phyloP scores from a whole-genome alignment of 2,888 invertebrate genomes.

The Helicoverpa assulta region DNA sequence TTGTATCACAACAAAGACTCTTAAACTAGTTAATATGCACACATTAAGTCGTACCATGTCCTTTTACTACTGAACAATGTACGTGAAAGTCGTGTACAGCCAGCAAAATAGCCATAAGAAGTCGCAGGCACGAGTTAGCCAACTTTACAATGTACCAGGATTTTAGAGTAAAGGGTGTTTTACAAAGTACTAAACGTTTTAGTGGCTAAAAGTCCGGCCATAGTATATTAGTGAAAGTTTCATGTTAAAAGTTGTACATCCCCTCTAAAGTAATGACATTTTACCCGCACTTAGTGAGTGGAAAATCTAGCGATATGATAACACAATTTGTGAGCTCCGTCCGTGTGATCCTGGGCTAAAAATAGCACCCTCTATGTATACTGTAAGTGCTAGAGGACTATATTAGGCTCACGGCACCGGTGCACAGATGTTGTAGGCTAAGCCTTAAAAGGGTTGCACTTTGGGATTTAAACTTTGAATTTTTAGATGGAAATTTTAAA shows the following conservation, averaged over 20 bases:
- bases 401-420: conserved; percentile 31
- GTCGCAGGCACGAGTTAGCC: conserved; percentile 20
- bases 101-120: conserved; percentile 35
- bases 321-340: conserved; percentile 43
- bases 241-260: conserved; percentile 59
- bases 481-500: conserved; percentile 13
- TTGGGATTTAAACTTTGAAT: conserved; percentile 21
- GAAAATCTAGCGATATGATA: conserved; percentile 50
- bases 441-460: conserved; percentile 47
- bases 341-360: conserved; percentile 35
- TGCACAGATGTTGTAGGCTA: conserved; percentile 37
- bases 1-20: neutral
- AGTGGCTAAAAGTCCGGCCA: conserved; percentile 53
- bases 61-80: conserved; percentile 10
- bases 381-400: conserved; percentile 32
- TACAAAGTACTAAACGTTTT: conserved; percentile 59
- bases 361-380: conserved; percentile 34
- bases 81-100: conserved; percentile 17
- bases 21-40: neutral
- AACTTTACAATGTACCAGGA: conserved; percentile 46
- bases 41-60: neutral
- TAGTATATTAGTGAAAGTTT: conserved; percentile 57
- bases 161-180: conserved; percentile 52
- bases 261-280: conserved; percentile 56
- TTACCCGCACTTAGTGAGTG: conserved; percentile 40